Conservation (phyloP, 2,888 invertebrate species). For the Celastrina argiolus region DNA sequence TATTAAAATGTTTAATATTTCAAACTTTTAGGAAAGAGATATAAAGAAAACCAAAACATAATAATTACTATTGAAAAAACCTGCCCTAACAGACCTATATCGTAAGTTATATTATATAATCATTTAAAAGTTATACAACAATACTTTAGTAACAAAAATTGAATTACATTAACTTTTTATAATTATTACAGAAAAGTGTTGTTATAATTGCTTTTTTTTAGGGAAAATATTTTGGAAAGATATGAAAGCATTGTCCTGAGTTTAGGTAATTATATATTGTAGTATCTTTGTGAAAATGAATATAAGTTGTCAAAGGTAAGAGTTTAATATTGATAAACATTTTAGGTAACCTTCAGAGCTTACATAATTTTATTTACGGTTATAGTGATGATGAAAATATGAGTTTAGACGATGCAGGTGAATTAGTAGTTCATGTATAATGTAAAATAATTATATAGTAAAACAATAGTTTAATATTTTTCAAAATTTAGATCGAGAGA, state of each 20-base stretch:
- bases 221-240: constrained; percentile 50
- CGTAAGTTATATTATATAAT: too few species aligned
- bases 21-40: neutral
- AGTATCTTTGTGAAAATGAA: too few species aligned
- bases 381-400: neutral
- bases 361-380: neutral
- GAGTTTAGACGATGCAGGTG: neutral
- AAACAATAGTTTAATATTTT: neutral
- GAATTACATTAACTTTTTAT: too few species aligned
- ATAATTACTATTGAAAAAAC: neutral
- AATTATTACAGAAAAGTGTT: too few species aligned
- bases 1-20: neutral
- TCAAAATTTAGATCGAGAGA: neutral
- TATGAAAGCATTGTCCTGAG: constrained; percentile 47
- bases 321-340: neutral
- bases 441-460: neutral
- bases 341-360: neutral
- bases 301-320: too few species aligned
- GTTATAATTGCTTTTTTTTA: too few species aligned
- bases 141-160: too few species aligned
- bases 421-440: neutral
- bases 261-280: constrained; percentile 42
- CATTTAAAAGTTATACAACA: too few species aligned
- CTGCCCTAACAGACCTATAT: too few species aligned
- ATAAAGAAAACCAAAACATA: neutral